Evolutionary conservation across 2,888 invertebrate genomes (phyloP).

Genomic region (Lasiommata megera): DNA sequence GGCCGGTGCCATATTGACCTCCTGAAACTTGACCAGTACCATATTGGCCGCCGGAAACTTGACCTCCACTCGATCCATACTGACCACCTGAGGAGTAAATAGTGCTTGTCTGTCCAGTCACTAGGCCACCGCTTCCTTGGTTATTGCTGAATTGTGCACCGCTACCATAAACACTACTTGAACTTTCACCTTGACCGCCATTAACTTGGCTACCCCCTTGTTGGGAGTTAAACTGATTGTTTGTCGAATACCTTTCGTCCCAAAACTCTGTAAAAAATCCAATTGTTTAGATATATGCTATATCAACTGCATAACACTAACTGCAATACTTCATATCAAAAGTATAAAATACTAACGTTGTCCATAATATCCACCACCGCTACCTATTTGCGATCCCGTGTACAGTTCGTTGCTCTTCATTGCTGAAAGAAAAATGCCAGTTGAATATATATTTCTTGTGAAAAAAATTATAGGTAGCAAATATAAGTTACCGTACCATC

Average conservation of each 20-base stretch:
- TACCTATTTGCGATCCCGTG: constrained; percentile 48
- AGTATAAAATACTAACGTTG: constrained; percentile 50
- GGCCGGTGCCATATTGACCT: constrained; percentile 9
- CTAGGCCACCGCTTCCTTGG: constrained; percentile 31
- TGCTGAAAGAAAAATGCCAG: constrained; percentile 44
- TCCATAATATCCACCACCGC: constrained; percentile 57
- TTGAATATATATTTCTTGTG: no score
- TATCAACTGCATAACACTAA: neutral
- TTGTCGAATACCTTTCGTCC: constrained; percentile 36
- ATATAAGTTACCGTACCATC: constrained; percentile 46
- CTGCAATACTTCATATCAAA: neutral
- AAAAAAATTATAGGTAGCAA: neutral
- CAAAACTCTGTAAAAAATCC: constrained; percentile 38
- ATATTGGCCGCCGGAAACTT: constrained; percentile 10
- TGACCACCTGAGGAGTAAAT: constrained; percentile 39
- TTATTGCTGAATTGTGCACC: constrained; percentile 36
- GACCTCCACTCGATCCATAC: constrained; percentile 23
- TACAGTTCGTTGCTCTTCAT: constrained; percentile 60
- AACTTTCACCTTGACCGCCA: constrained; percentile 26
- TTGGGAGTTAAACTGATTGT: constrained; percentile 29
- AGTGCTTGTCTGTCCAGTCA: constrained; percentile 14
- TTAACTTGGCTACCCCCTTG: constrained; percentile 32
- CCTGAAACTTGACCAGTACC: constrained; percentile 23
- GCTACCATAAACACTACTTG: neutral
- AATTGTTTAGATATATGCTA: no score